Evolutionary conservation across 2,113 vertebrate genomes (phyloP), one percentile per base, ranked within the genome.

Genomic region (Rhinogobius similis): DNA sequence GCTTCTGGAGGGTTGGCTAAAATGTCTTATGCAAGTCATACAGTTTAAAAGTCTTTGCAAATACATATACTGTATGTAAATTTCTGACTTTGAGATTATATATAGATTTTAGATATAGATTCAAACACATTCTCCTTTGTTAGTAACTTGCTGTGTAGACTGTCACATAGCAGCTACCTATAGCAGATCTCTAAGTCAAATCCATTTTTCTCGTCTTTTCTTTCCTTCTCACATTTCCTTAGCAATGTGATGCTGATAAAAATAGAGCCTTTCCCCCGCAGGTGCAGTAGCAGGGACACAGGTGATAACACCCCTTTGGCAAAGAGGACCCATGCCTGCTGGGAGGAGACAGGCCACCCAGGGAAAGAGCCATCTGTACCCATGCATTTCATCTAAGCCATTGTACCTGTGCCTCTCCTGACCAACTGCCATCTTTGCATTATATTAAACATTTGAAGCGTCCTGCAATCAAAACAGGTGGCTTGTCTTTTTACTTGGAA

Each of bases 251-350:
- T 64, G 61, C 48, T 53, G 82, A 82, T 91, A 90, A 87, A 91
- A 87, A 90, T 86, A 90, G 77, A 75, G 48, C 67, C 9, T 18
- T 61, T 50, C 26, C 52, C 72, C 78, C 72, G 48, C 65, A 85
- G 84, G 90, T 90, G 82, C 81, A 59, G 68, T 71, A 63, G 63
- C 77, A 79, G 81, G 82, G 84, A 88, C 82, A 79, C 82, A 82
- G 87, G 91, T 85, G 91, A 88, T 85, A 90, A 85, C 78, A 83
- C 73, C 79, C 76, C 82, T 81, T 83, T 32, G 52, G 61, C 76
- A 67, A 66, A 78, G 68, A 68, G 53, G 65, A 77, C 87, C 77
- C 70, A 70, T 74, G 72, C 84, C 73, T 62, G 77, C 78, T 81
- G 86, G 76, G 83, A 81, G 68, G 68, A 79, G 76, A 68, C 78